Base-by-base conservation (phyloP, 2,888 invertebrate genomes). In the Tiphia femorata region DNA sequence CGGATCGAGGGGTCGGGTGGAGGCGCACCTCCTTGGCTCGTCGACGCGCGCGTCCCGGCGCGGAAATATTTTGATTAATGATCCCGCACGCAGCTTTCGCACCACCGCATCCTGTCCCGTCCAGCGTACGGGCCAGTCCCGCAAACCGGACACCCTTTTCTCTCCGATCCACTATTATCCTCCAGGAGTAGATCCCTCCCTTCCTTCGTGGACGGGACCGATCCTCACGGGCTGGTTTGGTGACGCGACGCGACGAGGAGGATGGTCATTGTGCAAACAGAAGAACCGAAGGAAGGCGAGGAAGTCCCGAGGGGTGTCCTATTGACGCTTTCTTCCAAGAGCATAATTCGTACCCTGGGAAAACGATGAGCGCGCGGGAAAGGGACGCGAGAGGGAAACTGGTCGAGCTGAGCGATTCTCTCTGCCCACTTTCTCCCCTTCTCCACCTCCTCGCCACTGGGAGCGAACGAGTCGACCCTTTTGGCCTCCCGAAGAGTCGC, bases 31-130 rank as follows among this genome's bases (percentile, higher is more conserved):
- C 49, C 21, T 51, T 27, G 33, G 27, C 17, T 16, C 38, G 30
- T 20, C 17, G 38, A 10, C 58, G 46, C 40, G 58, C 46, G 49
- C 27, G 37, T 58, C 51, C 30, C 50, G 25, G 35, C 49, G 55
- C 41, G 55, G 48, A 64, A 64, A 62, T 63, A 58, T 63, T 63
- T 58, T 64, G 64, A 64, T 64, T 52, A 55, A 64, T 63, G 64
- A 58, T 48, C 41, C 53, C 47, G 49, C 17, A n/a, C n/a, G n/a
- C n/a, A n/a, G n/a, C n/a, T n/a, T n/a, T n/a, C n/a, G n/a, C n/a
- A n/a, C n/a, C n/a, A n/a, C n/a, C n/a, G n/a, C n/a, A n/a, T n/a
- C n/a, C 40, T 23, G n/a, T 17, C 12, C 37, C 20, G 19, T 27
- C 16, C 43, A 47, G 51, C 14, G 23, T 40, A 53, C 62, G 57